Base-by-base conservation (phyloP, 2,888 invertebrate genomes). In the Latrodectus hesperus region DNA sequence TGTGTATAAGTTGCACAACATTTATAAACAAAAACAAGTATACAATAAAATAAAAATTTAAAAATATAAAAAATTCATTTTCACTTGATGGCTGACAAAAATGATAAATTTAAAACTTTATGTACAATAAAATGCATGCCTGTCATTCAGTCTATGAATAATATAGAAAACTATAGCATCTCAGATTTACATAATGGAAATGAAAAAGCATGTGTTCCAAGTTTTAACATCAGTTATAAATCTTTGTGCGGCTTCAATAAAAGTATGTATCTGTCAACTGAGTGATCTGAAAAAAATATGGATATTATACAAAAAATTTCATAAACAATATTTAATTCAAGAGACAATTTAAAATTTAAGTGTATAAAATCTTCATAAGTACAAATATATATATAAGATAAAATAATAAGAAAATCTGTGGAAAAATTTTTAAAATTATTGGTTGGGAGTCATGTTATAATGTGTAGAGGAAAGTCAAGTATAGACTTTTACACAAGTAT, bases 231-330 rank as follows among this genome's bases (percentile, higher is more conserved):
- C 51, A 55, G 60, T 64, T 79, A 79, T 73, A 65, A 53, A 53
- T 80, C 80, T 75, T 73, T 80, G n/a, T 74, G 52, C 12, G 79
- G 79, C 64, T 85, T 85, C 70, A 85, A 51, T 68, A 85, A 71
- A 60, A 85, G 79, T 80, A 85, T 85, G 51, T 64, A 85, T 75
- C 70, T 85, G 10, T 85, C 80, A 51, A 64, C 49, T 51, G 79
- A 68, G 22, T 85, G 80, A 75, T 74, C 85, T 85, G 64, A 38
- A 38, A 38, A 38, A 38, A 38, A 38, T 38, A 38, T 38, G 38
- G 6, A 38, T 38, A 38, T 38, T 38, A 38, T 38, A 38, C 38
- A 38, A 38, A 38, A 38, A 38, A 38, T 38, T 38, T 38, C 38
- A 38, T 38, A 38, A 6, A 3, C 1, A 38, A 38, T 38, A 38